phyloP scores from a whole-genome alignment of 2,888 invertebrate species.

The Ferrisia virgata region DNA sequence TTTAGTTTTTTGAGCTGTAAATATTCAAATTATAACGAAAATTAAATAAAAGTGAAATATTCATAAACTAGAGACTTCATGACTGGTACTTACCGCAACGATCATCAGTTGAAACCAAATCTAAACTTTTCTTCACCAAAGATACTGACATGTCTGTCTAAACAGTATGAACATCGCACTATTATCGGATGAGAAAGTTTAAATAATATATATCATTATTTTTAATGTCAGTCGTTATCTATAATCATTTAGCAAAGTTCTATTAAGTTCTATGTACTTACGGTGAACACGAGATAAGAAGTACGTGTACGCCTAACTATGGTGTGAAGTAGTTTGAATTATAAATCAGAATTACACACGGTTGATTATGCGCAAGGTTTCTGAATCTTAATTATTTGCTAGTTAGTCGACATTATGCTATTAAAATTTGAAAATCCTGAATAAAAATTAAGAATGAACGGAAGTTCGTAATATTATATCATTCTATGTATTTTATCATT shows the following conservation, averaged over 20 bases:
- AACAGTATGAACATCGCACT: background rate
- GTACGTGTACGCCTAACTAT: background rate
- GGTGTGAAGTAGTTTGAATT: background rate
- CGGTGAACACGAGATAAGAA: background rate
- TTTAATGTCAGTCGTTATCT: background rate
- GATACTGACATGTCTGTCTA: constrained; percentile 32
- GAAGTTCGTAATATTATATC: no score
- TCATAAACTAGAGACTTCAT: background rate
- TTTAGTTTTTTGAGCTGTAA: background rate
- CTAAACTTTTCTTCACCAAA: constrained; percentile 37
- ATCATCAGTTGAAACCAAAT: background rate
- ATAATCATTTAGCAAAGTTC: background rate
- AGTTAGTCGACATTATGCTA: no score
- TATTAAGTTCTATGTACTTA: no score
- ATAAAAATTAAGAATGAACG: no score
- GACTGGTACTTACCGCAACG: background rate
- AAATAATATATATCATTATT: background rate
- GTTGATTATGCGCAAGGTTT: background rate
- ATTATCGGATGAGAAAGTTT: background rate
- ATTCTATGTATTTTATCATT: no score
- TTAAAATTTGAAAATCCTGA: no score
- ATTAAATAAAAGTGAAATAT: background rate
- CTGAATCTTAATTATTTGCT: no score
- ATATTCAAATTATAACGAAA: background rate
- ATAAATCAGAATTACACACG: background rate